A percentile compares a stretch with the other conserved stretches of the same genome.
phyloP scores from a whole-genome alignment of 2,797 vertebrate species.

The Lemur catta region DNA sequence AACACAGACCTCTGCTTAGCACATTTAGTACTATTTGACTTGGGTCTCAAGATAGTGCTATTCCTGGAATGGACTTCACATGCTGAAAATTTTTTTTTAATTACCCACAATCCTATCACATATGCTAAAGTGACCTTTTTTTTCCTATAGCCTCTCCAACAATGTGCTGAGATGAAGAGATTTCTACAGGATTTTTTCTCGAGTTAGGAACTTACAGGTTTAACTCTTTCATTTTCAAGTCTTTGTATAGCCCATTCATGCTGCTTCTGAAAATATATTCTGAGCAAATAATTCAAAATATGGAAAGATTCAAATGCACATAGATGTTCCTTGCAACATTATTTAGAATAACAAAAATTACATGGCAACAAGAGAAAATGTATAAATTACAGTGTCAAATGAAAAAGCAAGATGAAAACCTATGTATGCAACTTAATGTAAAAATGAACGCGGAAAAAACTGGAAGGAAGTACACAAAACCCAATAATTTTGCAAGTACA shows the following conservation, averaged over 20 bases:
- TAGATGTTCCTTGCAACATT: neutral
- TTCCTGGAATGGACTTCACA: conserved; percentile 62
- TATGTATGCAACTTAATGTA: neutral
- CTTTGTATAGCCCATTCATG: neutral
- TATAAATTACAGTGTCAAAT: neutral
- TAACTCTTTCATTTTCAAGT: conserved; percentile 52
- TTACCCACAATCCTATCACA: conserved; percentile 64
- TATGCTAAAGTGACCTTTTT: conserved; percentile 51
- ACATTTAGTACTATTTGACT: conserved; percentile 65
- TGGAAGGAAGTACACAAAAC: neutral
- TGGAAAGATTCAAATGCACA: neutral
- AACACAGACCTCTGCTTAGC: conserved; percentile 65
- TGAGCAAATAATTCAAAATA: conserved; percentile 40
- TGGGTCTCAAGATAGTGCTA: conserved; percentile 62
- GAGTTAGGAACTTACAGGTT: conserved; percentile 50
- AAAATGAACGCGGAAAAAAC: neutral
- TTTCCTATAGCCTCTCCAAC: conserved; percentile 53
- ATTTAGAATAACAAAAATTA: neutral
- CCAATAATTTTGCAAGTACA: neutral
- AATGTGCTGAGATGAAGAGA: conserved; percentile 70
- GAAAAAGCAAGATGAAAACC: neutral
- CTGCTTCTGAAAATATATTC: conserved; percentile 40
- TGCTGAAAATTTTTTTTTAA: conserved; percentile 37
- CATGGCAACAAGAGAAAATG: neutral
- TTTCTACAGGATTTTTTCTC: conserved; percentile 7